Base-by-base conservation (phyloP, 2,888 invertebrate species). In the Himalopsyche japonica region DNA sequence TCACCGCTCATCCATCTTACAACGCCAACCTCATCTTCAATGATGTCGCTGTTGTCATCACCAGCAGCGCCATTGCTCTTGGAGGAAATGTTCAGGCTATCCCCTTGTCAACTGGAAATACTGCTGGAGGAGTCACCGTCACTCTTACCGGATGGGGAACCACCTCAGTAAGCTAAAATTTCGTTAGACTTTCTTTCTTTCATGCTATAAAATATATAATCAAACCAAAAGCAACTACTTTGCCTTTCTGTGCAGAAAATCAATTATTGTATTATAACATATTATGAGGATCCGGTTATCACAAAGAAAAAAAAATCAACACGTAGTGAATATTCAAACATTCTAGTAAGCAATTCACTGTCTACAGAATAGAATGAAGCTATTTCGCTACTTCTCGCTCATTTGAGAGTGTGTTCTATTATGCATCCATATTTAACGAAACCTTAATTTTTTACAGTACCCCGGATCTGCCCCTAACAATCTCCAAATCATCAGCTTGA, bases 401-500 rank as follows among this genome's bases (percentile, higher is more conserved):
- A 32, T 32, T 4, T 32, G 3, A 32, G 3, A 32, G 3, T 32
- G 6, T 32, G 3, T 32, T 32, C 32, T 32, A 32, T 32, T 3
- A 32, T 32, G 32, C 32, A 32, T 32, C 32, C 6, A 80, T 12
- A 76, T 79, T 77, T 57, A 1, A 27, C 15, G 0, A 76, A 24
- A 27, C 27, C 2, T 27, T 27, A 27, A 57, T 81, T 43, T 81
- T 77, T 82, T 87, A 27, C 89, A 94, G 94, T 93, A 93, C 87
- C 93, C 93, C 18, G 94, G 94, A 18, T 87, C 88, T 3, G 88
- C 91, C 0, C 93, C 94, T 0, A 91, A 92, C 82, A 90, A 92
- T 8, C 90, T 94, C 8, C 94, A 94, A 87, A 92, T 92, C 88
- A 93, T 94, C 80, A 89, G 91, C 83, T 87, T 93, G 85, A 90